These are phyloP conservation scores for Noctua pronuba DNA, from an alignment of 2,888 invertebrate genomes.

Conservation along the genomic window DNA sequence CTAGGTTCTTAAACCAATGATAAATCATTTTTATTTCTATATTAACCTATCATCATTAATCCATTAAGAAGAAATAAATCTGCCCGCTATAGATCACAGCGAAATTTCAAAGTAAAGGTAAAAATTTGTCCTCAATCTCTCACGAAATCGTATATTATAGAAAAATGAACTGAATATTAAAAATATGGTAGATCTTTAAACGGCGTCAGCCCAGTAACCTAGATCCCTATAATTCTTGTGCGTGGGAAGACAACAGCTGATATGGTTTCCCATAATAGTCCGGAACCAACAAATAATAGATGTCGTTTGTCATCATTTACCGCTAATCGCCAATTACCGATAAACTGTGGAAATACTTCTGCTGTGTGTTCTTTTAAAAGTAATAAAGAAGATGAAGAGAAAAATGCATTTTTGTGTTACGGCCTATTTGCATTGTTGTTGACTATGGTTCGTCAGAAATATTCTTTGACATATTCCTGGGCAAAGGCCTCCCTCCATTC, in stretches of 20 bases:
- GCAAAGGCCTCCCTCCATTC: too few species aligned
- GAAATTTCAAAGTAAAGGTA: conserved; percentile 15
- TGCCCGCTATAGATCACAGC: not conserved
- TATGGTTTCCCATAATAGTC: conserved; percentile 35
- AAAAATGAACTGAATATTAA: conserved; percentile 40
- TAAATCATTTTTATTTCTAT: not conserved
- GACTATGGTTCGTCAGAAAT: not conserved
- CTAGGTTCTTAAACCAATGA: not conserved
- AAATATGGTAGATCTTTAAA: conserved; percentile 56
- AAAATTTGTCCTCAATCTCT: conserved; percentile 29
- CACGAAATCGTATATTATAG: conserved; percentile 31
- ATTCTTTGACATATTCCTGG: conserved; percentile 3
- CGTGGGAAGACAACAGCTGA: conserved; percentile 56
- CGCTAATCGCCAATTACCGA: conserved; percentile 1
- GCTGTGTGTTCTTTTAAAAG: not conserved
- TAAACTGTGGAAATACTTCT: not conserved
- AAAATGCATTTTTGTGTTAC: conserved; percentile 1
- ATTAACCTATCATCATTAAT: not conserved
- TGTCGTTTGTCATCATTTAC: conserved; percentile 21
- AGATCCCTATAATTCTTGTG: conserved; percentile 48
- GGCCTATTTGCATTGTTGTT: not conserved
- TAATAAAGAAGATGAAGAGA: not conserved
- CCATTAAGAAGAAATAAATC: not conserved
- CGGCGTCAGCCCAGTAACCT: conserved; percentile 42
- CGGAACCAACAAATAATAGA: conserved; percentile 33